Evolutionary conservation across 2,888 invertebrate species (phyloP).

Genomic region (Biston stratarius): DNA sequence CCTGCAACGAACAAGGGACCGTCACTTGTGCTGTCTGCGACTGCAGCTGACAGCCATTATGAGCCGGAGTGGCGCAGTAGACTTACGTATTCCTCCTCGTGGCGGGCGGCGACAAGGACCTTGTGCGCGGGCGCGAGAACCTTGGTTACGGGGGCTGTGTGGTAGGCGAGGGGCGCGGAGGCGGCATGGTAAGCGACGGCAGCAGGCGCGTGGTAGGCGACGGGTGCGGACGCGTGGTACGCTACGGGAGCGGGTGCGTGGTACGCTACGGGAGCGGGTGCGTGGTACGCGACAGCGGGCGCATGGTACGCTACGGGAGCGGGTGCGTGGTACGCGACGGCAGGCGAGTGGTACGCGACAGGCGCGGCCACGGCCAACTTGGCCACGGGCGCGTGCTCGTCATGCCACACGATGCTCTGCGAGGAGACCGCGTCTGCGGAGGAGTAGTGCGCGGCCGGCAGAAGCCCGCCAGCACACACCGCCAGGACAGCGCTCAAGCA

Average conservation of each 20-base stretch:
- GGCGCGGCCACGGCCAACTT: slow-evolving; percentile 46
- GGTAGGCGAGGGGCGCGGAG: slow-evolving; percentile 50
- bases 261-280: slow-evolving; percentile 55
- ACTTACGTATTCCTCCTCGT: slow-evolving; percentile 67
- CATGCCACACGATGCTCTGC: slow-evolving; percentile 40
- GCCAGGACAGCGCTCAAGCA: slow-evolving; percentile 73
- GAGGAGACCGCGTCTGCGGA: slow-evolving; percentile 31
- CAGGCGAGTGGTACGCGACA: slow-evolving; percentile 52
- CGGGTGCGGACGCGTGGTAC: slow-evolving; percentile 52
- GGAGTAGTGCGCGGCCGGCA: slow-evolving; percentile 63
- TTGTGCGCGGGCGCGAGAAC: slow-evolving; percentile 57
- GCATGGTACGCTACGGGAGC: slow-evolving; percentile 59
- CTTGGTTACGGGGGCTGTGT: slow-evolving; percentile 56
- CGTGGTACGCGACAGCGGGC: slow-evolving; percentile 59
- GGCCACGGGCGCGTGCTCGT: slow-evolving; percentile 33
- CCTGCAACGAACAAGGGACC: slow-evolving; percentile 56
- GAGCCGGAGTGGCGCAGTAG: slow-evolving; percentile 42
- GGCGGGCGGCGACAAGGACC: slow-evolving; percentile 56
- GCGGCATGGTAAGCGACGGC: slow-evolving; percentile 54
- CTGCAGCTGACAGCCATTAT: no score
- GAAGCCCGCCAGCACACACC: slow-evolving; percentile 71
- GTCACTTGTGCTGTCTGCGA: background rate
- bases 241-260: slow-evolving; percentile 55
- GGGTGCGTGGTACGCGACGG: slow-evolving; percentile 73
- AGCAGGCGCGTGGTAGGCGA: slow-evolving; percentile 55